Percentiles rank a stretch among this genome's conserved stretches.
Conservation (phyloP, 2,113 vertebrate genomes). For the Mus musculus region DNA sequence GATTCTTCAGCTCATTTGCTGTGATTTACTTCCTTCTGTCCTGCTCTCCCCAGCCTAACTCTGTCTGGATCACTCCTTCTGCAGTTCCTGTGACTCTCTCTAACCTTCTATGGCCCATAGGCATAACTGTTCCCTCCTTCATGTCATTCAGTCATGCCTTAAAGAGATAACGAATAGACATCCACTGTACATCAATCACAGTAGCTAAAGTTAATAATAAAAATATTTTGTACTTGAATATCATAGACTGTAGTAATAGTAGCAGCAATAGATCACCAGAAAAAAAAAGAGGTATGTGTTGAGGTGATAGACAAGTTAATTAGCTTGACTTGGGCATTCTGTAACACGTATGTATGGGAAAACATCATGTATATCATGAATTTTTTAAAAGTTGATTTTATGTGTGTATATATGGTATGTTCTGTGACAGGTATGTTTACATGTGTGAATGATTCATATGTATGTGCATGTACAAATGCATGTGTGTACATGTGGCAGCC, state of each 20-base stretch:
- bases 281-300: neutral
- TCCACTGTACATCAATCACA: neutral
- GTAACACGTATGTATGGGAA: neutral
- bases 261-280: neutral
- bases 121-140: neutral
- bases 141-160: neutral
- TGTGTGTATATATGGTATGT: neutral
- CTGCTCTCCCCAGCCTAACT: neutral
- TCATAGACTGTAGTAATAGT: neutral
- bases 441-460: neutral
- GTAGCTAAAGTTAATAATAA: neutral
- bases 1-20: neutral
- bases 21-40: neutral
- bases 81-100: neutral
- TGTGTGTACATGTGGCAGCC: neutral
- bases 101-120: neutral
- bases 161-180: neutral
- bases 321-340: neutral
- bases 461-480: no score
- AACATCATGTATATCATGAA: neutral
- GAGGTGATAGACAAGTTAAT: neutral
- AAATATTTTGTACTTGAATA: neutral
- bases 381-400: neutral
- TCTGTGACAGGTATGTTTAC: neutral
- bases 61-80: neutral